A percentile compares a stretch with the other conserved stretches of the same genome.
These are phyloP conservation scores for Daktulosphaira vitifoliae DNA, from an alignment of 1,140 invertebrate genomes.

Conservation along the genomic window DNA sequence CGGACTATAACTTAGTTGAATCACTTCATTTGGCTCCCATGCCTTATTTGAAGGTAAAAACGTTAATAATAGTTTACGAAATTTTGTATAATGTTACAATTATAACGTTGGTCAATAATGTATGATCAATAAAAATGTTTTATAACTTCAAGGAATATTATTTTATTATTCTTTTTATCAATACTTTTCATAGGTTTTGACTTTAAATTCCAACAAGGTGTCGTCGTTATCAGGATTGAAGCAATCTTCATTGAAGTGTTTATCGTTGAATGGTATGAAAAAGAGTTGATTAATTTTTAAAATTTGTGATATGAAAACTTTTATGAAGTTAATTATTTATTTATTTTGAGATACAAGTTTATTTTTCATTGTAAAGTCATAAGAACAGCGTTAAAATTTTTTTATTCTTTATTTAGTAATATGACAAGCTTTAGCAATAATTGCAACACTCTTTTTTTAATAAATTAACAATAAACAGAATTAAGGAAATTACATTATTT, in stretches of 20 bases:
- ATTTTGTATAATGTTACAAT: not conserved
- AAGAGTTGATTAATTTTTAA: too few relatives aligned
- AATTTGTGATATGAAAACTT: too few relatives aligned
- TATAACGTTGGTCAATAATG: not conserved
- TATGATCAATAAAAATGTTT: conserved; percentile 19
- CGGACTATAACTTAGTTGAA: conserved; percentile 8
- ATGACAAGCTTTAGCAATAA: too few relatives aligned
- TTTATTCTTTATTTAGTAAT: too few relatives aligned
- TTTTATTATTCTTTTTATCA: conserved; percentile 2
- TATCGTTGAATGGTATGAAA: conserved; percentile 19
- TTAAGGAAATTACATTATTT: too few relatives aligned
- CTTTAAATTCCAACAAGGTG: conserved; percentile 21
- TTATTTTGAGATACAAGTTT: too few relatives aligned
- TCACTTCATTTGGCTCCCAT: conserved; percentile 21
- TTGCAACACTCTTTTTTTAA: too few relatives aligned
- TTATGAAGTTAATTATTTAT: too few relatives aligned
- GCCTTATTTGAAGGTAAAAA: conserved; percentile 15
- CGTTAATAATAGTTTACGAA: conserved; percentile 3
- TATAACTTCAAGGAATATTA: not conserved
- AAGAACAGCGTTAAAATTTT: too few relatives aligned
- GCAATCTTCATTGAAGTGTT: conserved; percentile 17
- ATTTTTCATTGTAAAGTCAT: too few relatives aligned
- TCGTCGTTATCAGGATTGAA: conserved; percentile 14
- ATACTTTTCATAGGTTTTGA: conserved; percentile 26
- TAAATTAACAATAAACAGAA: too few relatives aligned